phyloP scores from a whole-genome alignment of 2,888 invertebrate species.

The Drosophila crucigera region DNA sequence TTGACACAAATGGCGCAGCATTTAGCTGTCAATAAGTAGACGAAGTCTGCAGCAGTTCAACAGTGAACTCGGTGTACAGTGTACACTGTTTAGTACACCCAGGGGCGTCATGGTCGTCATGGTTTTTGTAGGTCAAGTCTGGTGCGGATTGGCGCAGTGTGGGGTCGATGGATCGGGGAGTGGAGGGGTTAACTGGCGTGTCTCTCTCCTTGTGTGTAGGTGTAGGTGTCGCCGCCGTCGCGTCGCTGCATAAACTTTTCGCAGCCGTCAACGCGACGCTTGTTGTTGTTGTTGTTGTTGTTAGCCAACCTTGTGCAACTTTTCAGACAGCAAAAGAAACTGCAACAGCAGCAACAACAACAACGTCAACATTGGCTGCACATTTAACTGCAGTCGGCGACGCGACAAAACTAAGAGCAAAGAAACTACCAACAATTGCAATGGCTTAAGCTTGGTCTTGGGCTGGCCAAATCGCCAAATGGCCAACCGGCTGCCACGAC shows the following conservation, averaged over 20 bases:
- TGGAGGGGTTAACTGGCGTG: background rate
- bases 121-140: conserved; percentile 77
- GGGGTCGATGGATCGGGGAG: conserved; percentile 5
- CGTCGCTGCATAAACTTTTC: conserved; percentile 71
- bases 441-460: conserved; percentile 43
- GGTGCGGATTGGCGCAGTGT: conserved; percentile 37
- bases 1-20: conserved; percentile 43
- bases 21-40: conserved; percentile 49
- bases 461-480: conserved; percentile 61
- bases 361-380: conserved; percentile 48
- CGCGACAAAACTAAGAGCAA: conserved; percentile 58
- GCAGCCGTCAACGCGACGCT: conserved; percentile 60
- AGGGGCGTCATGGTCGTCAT: conserved; percentile 57
- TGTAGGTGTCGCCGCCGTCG: conserved; percentile 70
- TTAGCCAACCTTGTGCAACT: conserved; percentile 77
- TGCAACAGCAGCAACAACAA: conserved; percentile 48
- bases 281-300: conserved; percentile 28
- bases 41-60: conserved; percentile 11
- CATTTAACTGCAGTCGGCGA: conserved; percentile 73
- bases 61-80: conserved; percentile 19
- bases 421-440: conserved; percentile 59
- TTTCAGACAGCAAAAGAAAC: conserved; percentile 78
- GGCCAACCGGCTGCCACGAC: conserved; percentile 77
- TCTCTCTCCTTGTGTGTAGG: conserved; percentile 43
- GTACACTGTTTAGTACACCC: conserved; percentile 38